Percentiles rank a stretch among this genome's conserved stretches.
Conservation (phyloP, 2,888 invertebrate genomes). For the Branchipolynoe longqiensis region DNA sequence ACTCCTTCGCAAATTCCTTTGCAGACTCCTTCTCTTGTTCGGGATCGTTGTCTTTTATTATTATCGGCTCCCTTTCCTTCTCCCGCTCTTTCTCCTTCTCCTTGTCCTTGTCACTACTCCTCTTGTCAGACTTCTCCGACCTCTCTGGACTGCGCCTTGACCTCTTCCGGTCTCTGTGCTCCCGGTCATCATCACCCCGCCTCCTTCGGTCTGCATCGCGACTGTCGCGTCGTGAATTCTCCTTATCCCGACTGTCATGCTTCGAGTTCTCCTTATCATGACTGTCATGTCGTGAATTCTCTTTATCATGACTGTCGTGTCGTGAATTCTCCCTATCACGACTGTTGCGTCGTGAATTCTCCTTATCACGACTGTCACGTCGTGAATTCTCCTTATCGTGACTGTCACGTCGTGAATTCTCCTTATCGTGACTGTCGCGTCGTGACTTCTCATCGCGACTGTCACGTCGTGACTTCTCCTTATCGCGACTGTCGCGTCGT, state of each 20-base stretch:
- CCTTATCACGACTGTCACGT: not conserved
- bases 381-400: constrained; percentile 6
- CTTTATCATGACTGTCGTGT: not conserved
- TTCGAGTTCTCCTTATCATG: not conserved
- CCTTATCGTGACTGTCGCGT: no score
- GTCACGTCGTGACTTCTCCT: not conserved
- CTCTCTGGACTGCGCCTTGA: constrained; percentile 34
- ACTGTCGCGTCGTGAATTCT: not conserved
- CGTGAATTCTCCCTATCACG: not conserved
- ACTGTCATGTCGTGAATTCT: not conserved
- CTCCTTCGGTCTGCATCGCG: not conserved
- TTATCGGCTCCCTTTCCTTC: not conserved
- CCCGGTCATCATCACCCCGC: constrained; percentile 1
- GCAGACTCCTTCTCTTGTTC: no score
- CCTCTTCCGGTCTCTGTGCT: constrained; percentile 9
- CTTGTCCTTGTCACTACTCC: not conserved
- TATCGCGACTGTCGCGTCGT: not conserved
- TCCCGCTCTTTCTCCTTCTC: constrained; percentile 27
- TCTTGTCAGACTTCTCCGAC: constrained; percentile 24
- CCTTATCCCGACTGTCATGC: not conserved
- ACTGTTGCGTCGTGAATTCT: not conserved
- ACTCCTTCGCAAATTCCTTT: no score
- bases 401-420: not conserved
- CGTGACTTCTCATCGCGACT: no score
- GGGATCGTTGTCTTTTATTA: no score